Percentiles rank a stretch among this genome's conserved stretches.
These are phyloP conservation scores for Mythimna vitellina DNA, from an alignment of 2,888 invertebrate species.

Conservation along the genomic window DNA sequence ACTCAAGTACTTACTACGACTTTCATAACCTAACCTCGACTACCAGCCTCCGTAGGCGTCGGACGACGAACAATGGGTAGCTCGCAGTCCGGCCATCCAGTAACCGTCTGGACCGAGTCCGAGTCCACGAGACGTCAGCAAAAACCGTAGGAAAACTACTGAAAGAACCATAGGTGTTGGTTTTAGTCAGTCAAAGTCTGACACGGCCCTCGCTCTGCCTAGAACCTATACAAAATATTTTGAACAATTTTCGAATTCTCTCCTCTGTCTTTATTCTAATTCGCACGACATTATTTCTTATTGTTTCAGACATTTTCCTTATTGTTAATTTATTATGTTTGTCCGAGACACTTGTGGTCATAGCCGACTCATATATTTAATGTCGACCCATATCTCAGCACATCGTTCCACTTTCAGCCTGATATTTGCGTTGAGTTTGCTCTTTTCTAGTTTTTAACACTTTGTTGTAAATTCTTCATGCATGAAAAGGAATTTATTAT, in stretches of 20 bases:
- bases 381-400: conserved; percentile 22
- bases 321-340: conserved; percentile 34
- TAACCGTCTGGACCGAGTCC: too few relatives aligned
- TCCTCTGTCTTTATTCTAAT: neutral
- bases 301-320: conserved; percentile 11
- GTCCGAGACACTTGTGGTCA: conserved; percentile 17
- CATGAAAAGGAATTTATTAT: too few relatives aligned
- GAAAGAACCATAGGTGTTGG: too few relatives aligned
- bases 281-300: conserved; percentile 1
- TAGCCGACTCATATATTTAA: conserved; percentile 14
- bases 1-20: neutral
- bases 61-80: too few relatives aligned
- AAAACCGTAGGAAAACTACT: too few relatives aligned
- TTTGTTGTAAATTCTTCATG: neutral
- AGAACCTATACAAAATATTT: too few relatives aligned
- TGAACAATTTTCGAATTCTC: conserved; percentile 1
- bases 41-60: too few relatives aligned
- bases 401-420: neutral
- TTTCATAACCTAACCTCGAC: conserved; percentile 15
- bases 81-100: too few relatives aligned
- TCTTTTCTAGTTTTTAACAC: conserved; percentile 1
- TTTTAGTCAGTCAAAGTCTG: too few relatives aligned
- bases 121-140: too few relatives aligned
- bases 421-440: neutral
- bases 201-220: too few relatives aligned